These are phyloP conservation scores for Lypha dubia DNA, from an alignment of 2,888 invertebrate species.

Conservation along the genomic window DNA sequence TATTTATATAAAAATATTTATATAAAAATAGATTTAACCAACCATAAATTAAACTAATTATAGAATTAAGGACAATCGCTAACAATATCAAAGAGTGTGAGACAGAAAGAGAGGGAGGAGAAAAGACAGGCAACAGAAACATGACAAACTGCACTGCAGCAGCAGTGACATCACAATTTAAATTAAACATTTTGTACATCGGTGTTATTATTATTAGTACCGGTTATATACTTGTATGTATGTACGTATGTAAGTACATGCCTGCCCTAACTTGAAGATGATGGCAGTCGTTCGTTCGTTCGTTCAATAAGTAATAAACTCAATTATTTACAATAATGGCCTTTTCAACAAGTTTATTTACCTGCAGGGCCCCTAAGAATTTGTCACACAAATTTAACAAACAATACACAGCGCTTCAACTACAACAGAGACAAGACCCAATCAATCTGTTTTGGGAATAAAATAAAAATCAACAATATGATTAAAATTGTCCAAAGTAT, in stretches of 20 bases:
- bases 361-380: conserved; percentile 41
- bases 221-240: background rate
- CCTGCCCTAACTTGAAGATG: conserved; percentile 2
- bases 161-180: background rate
- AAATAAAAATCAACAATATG: conserved; percentile 20
- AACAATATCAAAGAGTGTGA: background rate
- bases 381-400: conserved; percentile 52
- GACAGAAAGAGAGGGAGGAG: conserved; percentile 1
- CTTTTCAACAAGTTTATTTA: conserved; percentile 62
- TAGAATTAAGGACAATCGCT: conserved; percentile 34
- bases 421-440: conserved; percentile 8
- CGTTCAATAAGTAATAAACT: conserved; percentile 64
- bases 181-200: background rate
- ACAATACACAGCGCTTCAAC: conserved; percentile 1
- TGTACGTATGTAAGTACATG: background rate
- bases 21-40: conserved; percentile 50
- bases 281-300: too few species aligned
- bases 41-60: conserved; percentile 62
- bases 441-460: conserved; percentile 42
- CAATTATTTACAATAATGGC: conserved; percentile 60
- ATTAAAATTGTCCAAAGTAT: conserved; percentile 41
- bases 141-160: background rate
- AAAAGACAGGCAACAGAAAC: too few species aligned
- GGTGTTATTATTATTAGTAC: background rate
- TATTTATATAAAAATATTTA: conserved; percentile 41